A percentile compares a stretch with the other conserved stretches of the same genome.
Conservation (phyloP, 2,113 vertebrate genomes). For the Clarias macrocephalus region DNA sequence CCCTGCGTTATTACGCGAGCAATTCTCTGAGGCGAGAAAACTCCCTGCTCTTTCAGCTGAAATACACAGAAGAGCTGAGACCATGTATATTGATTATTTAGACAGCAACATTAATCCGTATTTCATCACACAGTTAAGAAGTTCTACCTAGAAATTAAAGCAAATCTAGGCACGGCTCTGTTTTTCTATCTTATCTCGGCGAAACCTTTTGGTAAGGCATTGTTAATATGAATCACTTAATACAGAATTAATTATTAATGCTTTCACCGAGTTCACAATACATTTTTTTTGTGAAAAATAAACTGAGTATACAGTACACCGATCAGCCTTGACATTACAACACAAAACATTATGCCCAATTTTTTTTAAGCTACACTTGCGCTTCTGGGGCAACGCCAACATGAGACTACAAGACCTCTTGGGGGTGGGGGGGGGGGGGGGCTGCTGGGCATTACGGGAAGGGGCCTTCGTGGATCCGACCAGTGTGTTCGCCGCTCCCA, state of each 20-base stretch:
- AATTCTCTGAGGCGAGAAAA: conserved; percentile 65
- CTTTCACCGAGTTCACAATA: not conserved
- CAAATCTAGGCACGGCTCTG: not conserved
- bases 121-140: not conserved
- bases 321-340: too few relatives aligned
- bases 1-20: conserved; percentile 67
- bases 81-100: not conserved
- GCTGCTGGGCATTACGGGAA: too few relatives aligned
- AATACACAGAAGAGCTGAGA: conserved; percentile 39
- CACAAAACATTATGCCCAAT: too few relatives aligned
- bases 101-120: not conserved
- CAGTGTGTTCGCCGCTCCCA: too few relatives aligned
- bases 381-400: too few relatives aligned
- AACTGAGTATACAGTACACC: too few relatives aligned
- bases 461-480: too few relatives aligned
- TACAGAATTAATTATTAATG: not conserved
- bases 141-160: not conserved
- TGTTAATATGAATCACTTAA: not conserved
- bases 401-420: too few relatives aligned
- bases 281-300: too few relatives aligned
- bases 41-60: conserved; percentile 67
- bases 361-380: too few relatives aligned
- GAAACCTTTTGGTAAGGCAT: not conserved
- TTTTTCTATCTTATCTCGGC: not conserved
- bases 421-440: too few relatives aligned